phyloP scores from a whole-genome alignment of 2,888 invertebrate species.

The Cerastis rubricosa region DNA sequence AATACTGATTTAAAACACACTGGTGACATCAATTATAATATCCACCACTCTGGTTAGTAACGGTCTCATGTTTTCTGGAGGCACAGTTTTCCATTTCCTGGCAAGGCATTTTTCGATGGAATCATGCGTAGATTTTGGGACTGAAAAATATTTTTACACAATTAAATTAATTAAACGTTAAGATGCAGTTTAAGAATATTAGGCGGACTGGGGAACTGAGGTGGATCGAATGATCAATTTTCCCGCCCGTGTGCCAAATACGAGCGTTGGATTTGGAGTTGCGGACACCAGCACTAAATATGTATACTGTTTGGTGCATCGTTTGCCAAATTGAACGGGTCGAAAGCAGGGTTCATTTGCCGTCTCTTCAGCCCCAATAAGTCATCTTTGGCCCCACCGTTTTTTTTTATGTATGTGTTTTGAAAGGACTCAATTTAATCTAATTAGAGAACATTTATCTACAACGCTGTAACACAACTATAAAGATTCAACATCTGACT shows the following conservation, averaged over 20 bases:
- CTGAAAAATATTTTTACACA: slow-evolving; percentile 67
- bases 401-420: no score
- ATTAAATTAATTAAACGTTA: neutral
- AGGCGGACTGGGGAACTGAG: neutral
- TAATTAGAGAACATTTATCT: neutral
- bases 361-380: neutral
- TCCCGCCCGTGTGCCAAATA: neutral
- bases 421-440: no score
- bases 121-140: slow-evolving; percentile 74
- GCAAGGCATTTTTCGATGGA: slow-evolving; percentile 84
- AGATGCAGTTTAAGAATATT: neutral
- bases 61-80: slow-evolving; percentile 81
- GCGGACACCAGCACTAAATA: no score
- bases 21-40: slow-evolving; percentile 82
- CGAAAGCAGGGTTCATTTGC: neutral
- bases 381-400: no score
- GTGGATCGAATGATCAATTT: neutral
- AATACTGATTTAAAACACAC: slow-evolving; percentile 68
- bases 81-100: slow-evolving; percentile 81
- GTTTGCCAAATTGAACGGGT: no score
- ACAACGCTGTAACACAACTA: neutral
- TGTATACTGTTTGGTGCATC: no score
- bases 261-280: neutral
- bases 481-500: neutral
- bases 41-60: slow-evolving; percentile 84